A percentile compares a stretch with the other conserved stretches of the same genome.
These are phyloP conservation scores for Anodontia alba DNA, from an alignment of 2,888 invertebrate genomes.

Conservation along the genomic window DNA sequence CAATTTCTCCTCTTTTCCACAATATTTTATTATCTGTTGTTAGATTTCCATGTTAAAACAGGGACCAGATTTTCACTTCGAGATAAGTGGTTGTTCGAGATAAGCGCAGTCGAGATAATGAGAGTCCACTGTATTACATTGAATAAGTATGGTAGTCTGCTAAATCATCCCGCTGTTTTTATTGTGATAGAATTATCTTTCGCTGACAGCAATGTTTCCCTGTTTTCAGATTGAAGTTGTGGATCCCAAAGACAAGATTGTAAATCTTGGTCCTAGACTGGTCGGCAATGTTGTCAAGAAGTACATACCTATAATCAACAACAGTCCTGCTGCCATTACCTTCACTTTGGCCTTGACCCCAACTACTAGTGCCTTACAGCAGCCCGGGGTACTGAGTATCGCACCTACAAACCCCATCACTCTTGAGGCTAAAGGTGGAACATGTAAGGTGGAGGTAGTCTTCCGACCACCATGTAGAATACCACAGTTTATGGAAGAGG, in stretches of 20 bases:
- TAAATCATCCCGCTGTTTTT: no score
- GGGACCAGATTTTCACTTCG: no score
- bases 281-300: constrained; percentile 81
- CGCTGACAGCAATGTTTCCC: no score
- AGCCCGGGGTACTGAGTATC: constrained; percentile 76
- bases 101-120: no score
- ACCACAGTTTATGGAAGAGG: constrained; percentile 84
- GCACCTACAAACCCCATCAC: constrained; percentile 79
- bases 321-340: constrained; percentile 83
- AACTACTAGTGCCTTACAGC: constrained; percentile 76
- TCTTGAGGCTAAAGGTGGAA: constrained; percentile 80
- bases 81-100: no score
- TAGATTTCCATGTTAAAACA: no score
- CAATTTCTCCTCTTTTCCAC: no score
- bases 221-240: constrained; percentile 84
- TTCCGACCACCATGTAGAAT: constrained; percentile 82
- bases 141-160: no score
- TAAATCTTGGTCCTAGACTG: constrained; percentile 82
- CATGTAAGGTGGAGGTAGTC: constrained; percentile 81
- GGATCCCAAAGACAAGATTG: constrained; percentile 81
- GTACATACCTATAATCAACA: constrained; percentile 83
- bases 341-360: constrained; percentile 83
- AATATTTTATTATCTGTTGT: no score
- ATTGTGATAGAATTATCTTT: no score
- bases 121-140: no score